Evolutionary conservation across 2,113 vertebrate species (phyloP).

Genomic region (Motacilla tschutschensis): DNA sequence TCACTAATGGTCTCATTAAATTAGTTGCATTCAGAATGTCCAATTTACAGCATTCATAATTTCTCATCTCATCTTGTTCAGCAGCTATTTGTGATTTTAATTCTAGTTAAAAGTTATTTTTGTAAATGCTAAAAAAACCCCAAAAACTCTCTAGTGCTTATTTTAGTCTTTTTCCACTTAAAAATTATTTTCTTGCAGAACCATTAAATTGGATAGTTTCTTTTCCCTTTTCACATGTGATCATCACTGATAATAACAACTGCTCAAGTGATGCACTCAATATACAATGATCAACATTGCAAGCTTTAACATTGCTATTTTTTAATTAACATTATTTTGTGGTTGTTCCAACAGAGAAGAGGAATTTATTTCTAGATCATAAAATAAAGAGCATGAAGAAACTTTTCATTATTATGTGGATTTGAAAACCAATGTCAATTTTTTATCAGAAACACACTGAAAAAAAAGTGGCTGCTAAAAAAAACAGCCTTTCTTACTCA

Average conservation of each 20-base stretch:
- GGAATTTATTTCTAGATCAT: background rate
- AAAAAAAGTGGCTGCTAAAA: background rate
- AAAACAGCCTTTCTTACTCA: background rate
- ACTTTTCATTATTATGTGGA: background rate
- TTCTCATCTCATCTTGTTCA: background rate
- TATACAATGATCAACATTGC: background rate
- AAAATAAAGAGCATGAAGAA: background rate
- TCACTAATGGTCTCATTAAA: slow-evolving; percentile 1
- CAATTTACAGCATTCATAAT: slow-evolving; percentile 3
- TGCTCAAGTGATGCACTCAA: background rate
- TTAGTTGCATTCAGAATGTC: background rate
- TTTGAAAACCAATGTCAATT: background rate
- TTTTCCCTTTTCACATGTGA: background rate
- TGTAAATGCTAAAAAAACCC: background rate
- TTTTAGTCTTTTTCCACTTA: background rate
- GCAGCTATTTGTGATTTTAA: background rate
- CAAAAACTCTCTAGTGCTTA: background rate
- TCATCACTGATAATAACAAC: background rate
- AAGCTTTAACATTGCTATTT: background rate
- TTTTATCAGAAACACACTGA: background rate
- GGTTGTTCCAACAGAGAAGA: background rate
- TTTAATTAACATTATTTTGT: slow-evolving; percentile 16
- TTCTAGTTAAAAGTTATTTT: background rate
- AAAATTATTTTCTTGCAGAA: background rate
- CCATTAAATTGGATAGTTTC: background rate